Conservation (phyloP, 2,797 vertebrate species). For the Fundulus diaphanus region DNA sequence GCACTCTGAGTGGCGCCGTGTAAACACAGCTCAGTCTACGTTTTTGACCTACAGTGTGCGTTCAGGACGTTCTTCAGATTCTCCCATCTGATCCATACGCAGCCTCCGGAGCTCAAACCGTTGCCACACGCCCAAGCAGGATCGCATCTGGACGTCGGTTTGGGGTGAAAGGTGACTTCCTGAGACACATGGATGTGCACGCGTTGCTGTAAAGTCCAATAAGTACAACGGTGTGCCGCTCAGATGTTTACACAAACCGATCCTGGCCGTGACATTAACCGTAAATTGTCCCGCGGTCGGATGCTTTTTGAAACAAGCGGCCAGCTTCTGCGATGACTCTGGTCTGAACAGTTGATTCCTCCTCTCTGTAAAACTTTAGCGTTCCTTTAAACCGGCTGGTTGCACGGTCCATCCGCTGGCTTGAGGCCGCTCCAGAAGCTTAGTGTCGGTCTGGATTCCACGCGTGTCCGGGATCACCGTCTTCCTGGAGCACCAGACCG, state of each 20-base stretch:
- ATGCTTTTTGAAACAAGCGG: background rate
- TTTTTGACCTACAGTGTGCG: background rate
- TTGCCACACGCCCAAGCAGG: background rate
- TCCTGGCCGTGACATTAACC: background rate
- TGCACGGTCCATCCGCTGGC: background rate
- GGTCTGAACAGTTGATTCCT: background rate
- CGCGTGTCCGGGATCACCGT: background rate
- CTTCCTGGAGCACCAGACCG: background rate
- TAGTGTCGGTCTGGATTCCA: background rate
- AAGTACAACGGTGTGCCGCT: background rate
- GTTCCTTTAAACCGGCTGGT: background rate
- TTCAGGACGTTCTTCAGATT: background rate
- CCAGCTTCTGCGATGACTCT: background rate
- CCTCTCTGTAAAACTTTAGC: background rate
- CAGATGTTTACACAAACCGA: background rate
- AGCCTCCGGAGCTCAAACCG: background rate
- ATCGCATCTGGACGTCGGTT: background rate
- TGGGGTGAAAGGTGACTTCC: constrained; percentile 1
- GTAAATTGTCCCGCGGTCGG: too few species aligned
- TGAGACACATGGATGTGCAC: background rate
- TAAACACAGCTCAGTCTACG: background rate
- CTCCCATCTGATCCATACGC: background rate
- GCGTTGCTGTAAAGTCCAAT: background rate
- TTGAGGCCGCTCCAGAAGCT: background rate
- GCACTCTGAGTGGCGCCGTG: background rate